A percentile compares a stretch with the other conserved stretches of the same genome.
phyloP scores from a whole-genome alignment of 2,113 vertebrate genomes.

The Daboia siamensis region DNA sequence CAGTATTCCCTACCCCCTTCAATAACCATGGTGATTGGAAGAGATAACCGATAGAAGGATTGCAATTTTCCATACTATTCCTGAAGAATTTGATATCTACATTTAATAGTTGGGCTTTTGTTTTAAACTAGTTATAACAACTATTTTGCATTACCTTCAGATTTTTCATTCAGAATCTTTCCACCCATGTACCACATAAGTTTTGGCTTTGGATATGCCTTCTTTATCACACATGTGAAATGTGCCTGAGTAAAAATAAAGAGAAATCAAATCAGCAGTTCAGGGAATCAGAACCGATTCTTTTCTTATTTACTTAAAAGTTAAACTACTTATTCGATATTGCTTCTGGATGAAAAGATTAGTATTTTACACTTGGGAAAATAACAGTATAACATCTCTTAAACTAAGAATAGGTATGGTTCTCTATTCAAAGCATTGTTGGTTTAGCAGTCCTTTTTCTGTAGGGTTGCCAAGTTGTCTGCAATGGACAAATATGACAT shows the following conservation, averaged over 20 bases:
- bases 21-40: neutral
- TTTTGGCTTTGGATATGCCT: slow-evolving; percentile 48
- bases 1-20: neutral
- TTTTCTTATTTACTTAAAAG: neutral
- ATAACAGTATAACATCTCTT: neutral
- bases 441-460: neutral
- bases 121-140: rapidly evolving
- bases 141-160: slow-evolving; percentile 43
- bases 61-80: neutral
- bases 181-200: slow-evolving; percentile 28
- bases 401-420: neutral
- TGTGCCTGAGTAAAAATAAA: slow-evolving; percentile 28
- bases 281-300: neutral
- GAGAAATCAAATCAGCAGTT: neutral
- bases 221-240: slow-evolving; percentile 34
- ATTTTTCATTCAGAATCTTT: neutral
- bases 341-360: neutral
- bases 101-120: neutral
- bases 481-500: no score
- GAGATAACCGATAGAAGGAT: neutral
- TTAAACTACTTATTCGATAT: neutral
- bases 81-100: neutral
- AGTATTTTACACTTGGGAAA: neutral
- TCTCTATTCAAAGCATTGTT: neutral
- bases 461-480: no score